Evolutionary conservation across 2,113 vertebrate genomes (phyloP).

Genomic region (Otolemur garnettii): DNA sequence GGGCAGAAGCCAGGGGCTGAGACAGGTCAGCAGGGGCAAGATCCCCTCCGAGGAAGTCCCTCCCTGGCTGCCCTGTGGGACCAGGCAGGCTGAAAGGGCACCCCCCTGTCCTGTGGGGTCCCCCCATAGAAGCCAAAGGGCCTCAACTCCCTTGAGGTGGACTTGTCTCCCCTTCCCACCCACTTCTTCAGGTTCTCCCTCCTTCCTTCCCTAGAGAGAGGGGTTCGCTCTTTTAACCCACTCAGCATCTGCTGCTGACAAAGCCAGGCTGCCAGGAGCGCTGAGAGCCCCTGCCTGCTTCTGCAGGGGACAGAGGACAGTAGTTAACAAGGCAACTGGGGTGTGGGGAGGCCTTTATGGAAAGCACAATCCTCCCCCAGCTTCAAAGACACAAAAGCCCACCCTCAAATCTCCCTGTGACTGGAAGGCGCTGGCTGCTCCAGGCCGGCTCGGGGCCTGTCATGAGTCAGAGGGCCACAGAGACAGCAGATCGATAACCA

Average conservation of each 20-base stretch:
- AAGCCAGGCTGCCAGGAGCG: background rate
- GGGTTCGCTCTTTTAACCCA: background rate
- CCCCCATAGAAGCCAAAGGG: background rate
- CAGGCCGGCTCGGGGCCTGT: background rate
- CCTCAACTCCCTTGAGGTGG: background rate
- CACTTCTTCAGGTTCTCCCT: background rate
- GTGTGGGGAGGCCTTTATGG: background rate
- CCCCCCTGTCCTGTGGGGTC: background rate
- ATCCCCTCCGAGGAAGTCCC: background rate
- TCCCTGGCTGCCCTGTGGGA: background rate
- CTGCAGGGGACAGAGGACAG: background rate
- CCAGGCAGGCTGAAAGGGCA: background rate
- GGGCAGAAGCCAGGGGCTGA: background rate
- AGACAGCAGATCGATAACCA: background rate
- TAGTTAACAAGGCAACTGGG: background rate
- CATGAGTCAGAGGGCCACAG: fast-evolving
- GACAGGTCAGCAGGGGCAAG: fast-evolving
- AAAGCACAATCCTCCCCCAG: background rate
- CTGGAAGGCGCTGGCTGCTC: background rate
- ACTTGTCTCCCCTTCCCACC: background rate
- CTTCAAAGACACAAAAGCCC: background rate
- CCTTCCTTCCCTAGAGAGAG: background rate
- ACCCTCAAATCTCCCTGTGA: background rate
- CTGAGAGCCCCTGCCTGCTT: background rate
- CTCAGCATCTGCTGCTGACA: background rate